Evolutionary conservation across 1,140 invertebrate species (phyloP), one percentile per base, ranked within the genome.

Genomic region (Cataglyphis hispanica): DNA sequence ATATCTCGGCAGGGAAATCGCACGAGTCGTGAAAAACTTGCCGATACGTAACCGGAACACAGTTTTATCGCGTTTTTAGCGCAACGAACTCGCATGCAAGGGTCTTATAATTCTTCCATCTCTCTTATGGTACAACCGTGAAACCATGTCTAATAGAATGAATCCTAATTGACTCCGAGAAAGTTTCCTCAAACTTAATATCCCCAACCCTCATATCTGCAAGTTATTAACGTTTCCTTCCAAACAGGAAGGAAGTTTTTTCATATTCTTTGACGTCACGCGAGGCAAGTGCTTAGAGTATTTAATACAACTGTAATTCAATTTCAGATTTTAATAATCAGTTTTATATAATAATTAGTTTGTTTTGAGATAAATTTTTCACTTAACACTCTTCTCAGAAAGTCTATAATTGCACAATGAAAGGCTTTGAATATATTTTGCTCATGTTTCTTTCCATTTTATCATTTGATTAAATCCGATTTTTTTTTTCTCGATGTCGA

Each of bases 1-100:
- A 85, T 66, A 85, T 69, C 86, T 88, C 87, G 16, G 31, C 74
- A 75, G 86, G 19, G 37, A 58, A 58, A 76, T 85, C 43, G 64
- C 69, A 74, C 25, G 78, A 60, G 66, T 50, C 78, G 77, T 34
- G 50, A 58, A 81, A 81, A 81, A 72, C 25, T 72, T 43, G n/a
- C 5, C n/a, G 16, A 66, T 37, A 78, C 46, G 64, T 80, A 46
- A 25, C 56, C 58, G 61, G 60, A 78, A 64, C 53, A 43, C 16
- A 16, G 31, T 13, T 22, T 78, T 67, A 67, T 67, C 63, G 43
- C 63, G 43, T 63, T 53, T 56, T 78, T 4, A 34, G 19, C 60
- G 19, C 7, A 5, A 31, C 67, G 50, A 81, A 67, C 31, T 67
- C 53, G 43, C 40, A 46, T 69, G 76, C 43, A 11, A 53, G 7